Conservation (phyloP, 2,888 invertebrate genomes). For the Apotomis turbidana region DNA sequence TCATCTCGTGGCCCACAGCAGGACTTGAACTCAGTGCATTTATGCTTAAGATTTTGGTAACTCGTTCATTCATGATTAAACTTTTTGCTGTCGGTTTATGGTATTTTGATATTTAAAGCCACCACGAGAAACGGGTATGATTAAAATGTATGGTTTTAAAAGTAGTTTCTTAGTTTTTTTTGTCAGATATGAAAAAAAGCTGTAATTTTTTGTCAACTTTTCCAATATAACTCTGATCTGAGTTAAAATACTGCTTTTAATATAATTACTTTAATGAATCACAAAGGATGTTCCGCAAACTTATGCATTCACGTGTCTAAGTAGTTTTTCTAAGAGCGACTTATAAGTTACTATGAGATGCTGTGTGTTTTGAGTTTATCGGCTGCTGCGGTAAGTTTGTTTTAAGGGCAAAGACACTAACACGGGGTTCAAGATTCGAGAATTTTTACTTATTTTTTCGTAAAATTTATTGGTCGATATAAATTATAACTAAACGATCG, state of each 20-base stretch:
- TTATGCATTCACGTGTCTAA: slow-evolving; percentile 8
- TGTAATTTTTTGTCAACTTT: too few species aligned
- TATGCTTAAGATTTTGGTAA: too few species aligned
- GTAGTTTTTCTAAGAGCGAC: slow-evolving; percentile 21
- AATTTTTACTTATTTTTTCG: background rate
- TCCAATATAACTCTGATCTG: too few species aligned
- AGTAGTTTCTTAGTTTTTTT: too few species aligned
- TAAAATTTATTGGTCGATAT: background rate
- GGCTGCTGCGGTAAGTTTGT: slow-evolving; percentile 25
- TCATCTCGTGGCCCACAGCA: too few species aligned
- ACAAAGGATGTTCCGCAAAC: slow-evolving; percentile 30
- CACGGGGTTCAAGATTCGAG: slow-evolving; percentile 26
- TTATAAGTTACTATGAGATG: slow-evolving; percentile 19
- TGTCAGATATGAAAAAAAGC: too few species aligned
- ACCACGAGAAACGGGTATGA: too few species aligned
- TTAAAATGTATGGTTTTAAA: too few species aligned
- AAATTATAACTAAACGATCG: background rate
- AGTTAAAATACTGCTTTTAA: background rate
- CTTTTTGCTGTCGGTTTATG: too few species aligned
- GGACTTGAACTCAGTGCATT: too few species aligned
- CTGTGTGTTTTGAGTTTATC: slow-evolving; percentile 14
- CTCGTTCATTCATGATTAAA: too few species aligned
- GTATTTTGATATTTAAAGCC: too few species aligned
- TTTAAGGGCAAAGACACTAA: slow-evolving; percentile 36
- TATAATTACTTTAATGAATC: background rate